These are phyloP conservation scores for Cynodonichthys magdalenae DNA, from an alignment of 2,797 vertebrate genomes.

Conservation along the genomic window DNA sequence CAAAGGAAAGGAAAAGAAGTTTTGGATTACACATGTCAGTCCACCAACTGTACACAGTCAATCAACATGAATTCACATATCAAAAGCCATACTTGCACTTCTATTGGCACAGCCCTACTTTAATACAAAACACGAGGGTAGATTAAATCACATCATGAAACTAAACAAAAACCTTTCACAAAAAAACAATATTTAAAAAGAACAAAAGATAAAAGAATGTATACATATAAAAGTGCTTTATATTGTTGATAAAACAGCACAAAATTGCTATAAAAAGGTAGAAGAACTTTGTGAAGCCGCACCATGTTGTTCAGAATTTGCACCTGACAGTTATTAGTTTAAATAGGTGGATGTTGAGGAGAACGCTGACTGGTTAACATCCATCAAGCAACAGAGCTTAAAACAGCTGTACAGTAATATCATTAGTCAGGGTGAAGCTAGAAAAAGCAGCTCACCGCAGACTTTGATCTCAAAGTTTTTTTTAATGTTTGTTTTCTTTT, in stretches of 20 bases:
- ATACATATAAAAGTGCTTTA: constrained; percentile 86
- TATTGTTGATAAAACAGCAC: constrained; percentile 86
- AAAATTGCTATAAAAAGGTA: constrained; percentile 87
- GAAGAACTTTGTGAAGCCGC: constrained; percentile 86
- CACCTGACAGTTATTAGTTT: constrained; percentile 83
- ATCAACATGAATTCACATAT: constrained; percentile 73
- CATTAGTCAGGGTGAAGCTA: constrained; percentile 78
- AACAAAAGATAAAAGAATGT: constrained; percentile 71
- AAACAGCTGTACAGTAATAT: constrained; percentile 86
- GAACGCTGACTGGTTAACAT: constrained; percentile 30
- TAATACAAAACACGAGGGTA: constrained; percentile 84
- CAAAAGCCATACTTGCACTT: constrained; percentile 80
- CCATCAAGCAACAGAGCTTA: constrained; percentile 56
- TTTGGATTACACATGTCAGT: constrained; percentile 54
- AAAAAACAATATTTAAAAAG: constrained; percentile 62
- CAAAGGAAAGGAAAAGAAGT: constrained; percentile 13
- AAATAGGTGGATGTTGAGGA: constrained; percentile 62
- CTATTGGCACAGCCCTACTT: constrained; percentile 86
- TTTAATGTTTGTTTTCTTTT: constrained; percentile 37
- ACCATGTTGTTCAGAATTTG: constrained; percentile 83
- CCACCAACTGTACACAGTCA: constrained; percentile 72
- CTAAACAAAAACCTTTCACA: constrained; percentile 76
- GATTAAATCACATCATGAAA: constrained; percentile 84
- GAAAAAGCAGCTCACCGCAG: constrained; percentile 82
- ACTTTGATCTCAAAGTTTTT: constrained; percentile 76